A percentile compares a stretch with the other conserved stretches of the same genome.
phyloP scores from a whole-genome alignment of 2,888 invertebrate species.

The Tridacna gigas region DNA sequence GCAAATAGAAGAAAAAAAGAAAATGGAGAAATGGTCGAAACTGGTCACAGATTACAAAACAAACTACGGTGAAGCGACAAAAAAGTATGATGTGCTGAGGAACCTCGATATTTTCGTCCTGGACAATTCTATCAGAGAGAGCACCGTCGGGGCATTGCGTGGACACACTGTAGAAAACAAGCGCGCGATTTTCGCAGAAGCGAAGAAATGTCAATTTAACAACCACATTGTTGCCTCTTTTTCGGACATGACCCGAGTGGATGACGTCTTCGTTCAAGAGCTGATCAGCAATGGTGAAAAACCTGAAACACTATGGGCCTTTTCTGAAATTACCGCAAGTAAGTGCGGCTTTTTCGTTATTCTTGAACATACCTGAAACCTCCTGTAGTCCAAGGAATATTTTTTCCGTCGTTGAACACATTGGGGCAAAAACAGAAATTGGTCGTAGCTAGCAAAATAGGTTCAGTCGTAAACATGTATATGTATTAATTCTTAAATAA shows the following conservation, averaged over 20 bases:
- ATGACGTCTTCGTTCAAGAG: constrained; percentile 1
- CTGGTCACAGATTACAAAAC: background rate
- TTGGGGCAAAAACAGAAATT: too few species aligned
- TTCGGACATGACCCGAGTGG: constrained; percentile 3
- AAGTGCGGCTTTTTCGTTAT: background rate
- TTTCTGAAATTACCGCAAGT: constrained; percentile 14
- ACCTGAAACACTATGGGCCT: background rate
- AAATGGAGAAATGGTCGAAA: background rate
- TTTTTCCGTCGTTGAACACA: too few species aligned
- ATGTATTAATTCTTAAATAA: too few species aligned
- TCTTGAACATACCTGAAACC: too few species aligned
- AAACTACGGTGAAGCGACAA: background rate
- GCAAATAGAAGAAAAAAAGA: background rate
- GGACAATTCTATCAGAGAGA: constrained; percentile 9
- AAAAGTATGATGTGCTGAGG: background rate
- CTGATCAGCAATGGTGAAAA: background rate
- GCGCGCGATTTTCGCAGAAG: background rate
- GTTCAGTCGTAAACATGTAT: too few species aligned
- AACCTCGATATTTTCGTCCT: background rate
- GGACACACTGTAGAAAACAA: constrained; percentile 15
- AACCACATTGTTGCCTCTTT: constrained; percentile 4
- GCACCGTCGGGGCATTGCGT: constrained; percentile 6
- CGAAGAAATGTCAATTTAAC: background rate
- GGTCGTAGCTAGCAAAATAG: too few species aligned
- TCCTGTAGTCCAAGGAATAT: too few species aligned